Evolutionary conservation across 2,888 invertebrate genomes (phyloP).

Genomic region (Trichopoda pennipes): DNA sequence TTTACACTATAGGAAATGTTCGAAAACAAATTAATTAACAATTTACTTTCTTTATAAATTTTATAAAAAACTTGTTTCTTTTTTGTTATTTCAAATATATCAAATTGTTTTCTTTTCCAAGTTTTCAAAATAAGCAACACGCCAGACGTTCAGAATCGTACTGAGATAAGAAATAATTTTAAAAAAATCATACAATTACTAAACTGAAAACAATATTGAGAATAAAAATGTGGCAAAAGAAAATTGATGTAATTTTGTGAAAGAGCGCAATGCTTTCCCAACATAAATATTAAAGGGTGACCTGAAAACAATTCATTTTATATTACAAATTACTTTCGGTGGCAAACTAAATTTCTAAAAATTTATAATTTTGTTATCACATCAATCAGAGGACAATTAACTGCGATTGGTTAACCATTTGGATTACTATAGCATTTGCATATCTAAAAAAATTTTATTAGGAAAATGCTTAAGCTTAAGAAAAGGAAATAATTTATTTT

Average conservation of each 20-base stretch:
- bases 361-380: neutral
- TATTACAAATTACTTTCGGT: neutral
- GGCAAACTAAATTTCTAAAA: neutral
- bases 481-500: slow-evolving; percentile 16
- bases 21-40: slow-evolving; percentile 12
- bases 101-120: slow-evolving; percentile 26
- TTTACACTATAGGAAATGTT: slow-evolving; percentile 11
- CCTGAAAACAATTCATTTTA: neutral
- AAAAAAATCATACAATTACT: slow-evolving; percentile 37
- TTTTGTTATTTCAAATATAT: slow-evolving; percentile 19
- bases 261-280: slow-evolving; percentile 29
- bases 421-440: neutral
- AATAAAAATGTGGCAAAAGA: slow-evolving; percentile 12
- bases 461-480: slow-evolving; percentile 50
- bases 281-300: slow-evolving; percentile 27
- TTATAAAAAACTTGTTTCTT: slow-evolving; percentile 34
- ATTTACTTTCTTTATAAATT: slow-evolving; percentile 25
- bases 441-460: slow-evolving; percentile 31
- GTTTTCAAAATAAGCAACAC: slow-evolving; percentile 58
- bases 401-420: slow-evolving; percentile 4
- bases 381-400: neutral
- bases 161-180: slow-evolving; percentile 57
- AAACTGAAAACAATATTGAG: slow-evolving; percentile 33
- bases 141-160: slow-evolving; percentile 66
- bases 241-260: slow-evolving; percentile 21